Base-by-base conservation (phyloP, 2,888 invertebrate species). In the Leptogaster cylindrica region DNA sequence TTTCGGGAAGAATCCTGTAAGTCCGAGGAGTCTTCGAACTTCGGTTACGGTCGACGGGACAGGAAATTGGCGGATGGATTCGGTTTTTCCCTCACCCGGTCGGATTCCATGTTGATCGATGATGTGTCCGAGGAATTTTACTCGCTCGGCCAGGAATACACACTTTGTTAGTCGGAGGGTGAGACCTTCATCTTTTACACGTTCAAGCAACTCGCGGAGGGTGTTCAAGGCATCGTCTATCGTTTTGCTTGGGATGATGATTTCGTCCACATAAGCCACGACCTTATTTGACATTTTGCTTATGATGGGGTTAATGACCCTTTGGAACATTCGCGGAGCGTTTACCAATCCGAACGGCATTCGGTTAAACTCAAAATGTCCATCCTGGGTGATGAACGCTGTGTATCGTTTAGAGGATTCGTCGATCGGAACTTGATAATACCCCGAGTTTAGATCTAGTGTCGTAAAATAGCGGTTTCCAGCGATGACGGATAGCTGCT, bases 91-190 rank as follows among this genome's bases (percentile, higher is more conserved):
- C 6, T 55, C 28, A 27, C 71, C 70, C 2, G 70, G 71, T 8
- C 36, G 14, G 5, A 72, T 68, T 10, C 71, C 72, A 48, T 67
- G 36, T 52, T 69, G 55, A 46, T 52, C 51, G 12, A 71, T 51
- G 6, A 66, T 65, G 27, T 73, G 70, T 1, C 71, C 70, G n/a
- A 71, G 28, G 46, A 68, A 48, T 4, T 33, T 27, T n/a, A 73
- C 70, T 66, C 69, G 46, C 8, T 48, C 63, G 27, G 33, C 44
- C n/a, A 72, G 41, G 25, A 72, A 72, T 41, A 46, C 48, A 36
- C 71, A 71, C 23, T 71, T 70, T 14, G 68, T 69, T 16, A 68
- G 14, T 1, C 70, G 66, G 4, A 72, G 55, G 8, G 70, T 71
- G n/a, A 70, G 63, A 1, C 70, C 66, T 27, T 27, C 39, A 41